Base-by-base conservation (phyloP, 2,113 vertebrate species). In the Lonchura striata region DNA sequence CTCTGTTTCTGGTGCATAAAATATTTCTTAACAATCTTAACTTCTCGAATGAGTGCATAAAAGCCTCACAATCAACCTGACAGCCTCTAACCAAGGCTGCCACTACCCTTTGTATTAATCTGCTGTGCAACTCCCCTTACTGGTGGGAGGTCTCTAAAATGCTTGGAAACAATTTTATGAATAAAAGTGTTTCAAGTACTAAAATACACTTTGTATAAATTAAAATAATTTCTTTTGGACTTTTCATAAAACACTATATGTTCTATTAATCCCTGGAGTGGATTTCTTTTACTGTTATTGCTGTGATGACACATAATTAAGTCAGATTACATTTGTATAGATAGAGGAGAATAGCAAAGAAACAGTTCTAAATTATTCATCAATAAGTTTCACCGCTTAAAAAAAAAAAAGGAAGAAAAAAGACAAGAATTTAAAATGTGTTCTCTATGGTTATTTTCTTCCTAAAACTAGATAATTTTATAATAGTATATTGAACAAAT, bases 351-450 rank as follows among this genome's bases (percentile, higher is more conserved):
- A 91, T 94, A 94, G 85, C 90, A 95, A 92, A 95, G 91, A 97
- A 96, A 95, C 68, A 80, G 72, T 91, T 95, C 53, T 97, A 98
- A 98, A 98, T 98, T 98, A 98, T 98, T 97, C 95, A 98, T 97
- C 91, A 94, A 88, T 94, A 97, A 90, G 78, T 93, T 96, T 95
- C 82, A 95, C 66, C 53, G 88, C 94, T 22, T 57, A 75, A 50
- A 68, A 49, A 70, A 76, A n/a, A 92, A 74, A 88, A 90, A 86
- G 63, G 41, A 65, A 71, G 71, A 70, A 72, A 87, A 89, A 89
- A 96, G 88, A 95, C 95, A 94, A 92, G 78, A 88, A 95, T 97
- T 88, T 96, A 91, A 96, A 97, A 95, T 94, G 63, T 94, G 28
- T 9, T 90, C 18, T 80, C 49, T 65, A 61, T 49, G 91, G 12